These are phyloP conservation scores for Mechanitis messenoides DNA, from an alignment of 2,888 invertebrate species.

Conservation along the genomic window DNA sequence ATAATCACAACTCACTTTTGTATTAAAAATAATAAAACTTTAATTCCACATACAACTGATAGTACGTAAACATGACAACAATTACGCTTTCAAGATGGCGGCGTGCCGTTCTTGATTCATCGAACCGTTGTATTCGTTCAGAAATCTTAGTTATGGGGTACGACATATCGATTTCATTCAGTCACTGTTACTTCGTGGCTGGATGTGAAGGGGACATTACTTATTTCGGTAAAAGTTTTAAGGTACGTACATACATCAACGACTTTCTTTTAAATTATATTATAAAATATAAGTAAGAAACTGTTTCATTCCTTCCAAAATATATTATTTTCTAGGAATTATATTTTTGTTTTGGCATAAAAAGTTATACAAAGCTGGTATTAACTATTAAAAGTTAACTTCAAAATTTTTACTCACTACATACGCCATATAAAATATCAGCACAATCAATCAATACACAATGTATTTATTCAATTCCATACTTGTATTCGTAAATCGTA, in stretches of 20 bases:
- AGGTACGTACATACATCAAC: neutral
- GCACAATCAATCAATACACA: neutral
- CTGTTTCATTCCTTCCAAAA: no score
- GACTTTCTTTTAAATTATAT: neutral
- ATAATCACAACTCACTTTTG: constrained; percentile 18
- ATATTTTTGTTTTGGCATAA: neutral
- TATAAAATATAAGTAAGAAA: no score
- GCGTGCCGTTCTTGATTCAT: constrained; percentile 19
- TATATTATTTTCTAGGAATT: no score
- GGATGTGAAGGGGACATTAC: constrained; percentile 3
- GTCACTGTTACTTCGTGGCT: constrained; percentile 5
- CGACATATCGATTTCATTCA: constrained; percentile 4
- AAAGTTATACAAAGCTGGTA: neutral
- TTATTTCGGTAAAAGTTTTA: neutral
- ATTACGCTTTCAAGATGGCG: constrained; percentile 75
- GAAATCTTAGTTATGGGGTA: constrained; percentile 13
- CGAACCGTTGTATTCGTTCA: constrained; percentile 39
- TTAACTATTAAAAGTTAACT: neutral
- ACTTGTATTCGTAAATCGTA: neutral
- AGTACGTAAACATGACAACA: constrained; percentile 76
- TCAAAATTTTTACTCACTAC: constrained; percentile 11
- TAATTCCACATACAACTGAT: constrained; percentile 56
- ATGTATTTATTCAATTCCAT: constrained; percentile 4
- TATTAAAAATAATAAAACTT: constrained; percentile 44
- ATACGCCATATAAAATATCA: constrained; percentile 5